Evolutionary conservation across 2,797 vertebrate genomes (phyloP), one percentile per base, ranked within the genome.

Genomic region (Sebastes kiyomatsui): DNA sequence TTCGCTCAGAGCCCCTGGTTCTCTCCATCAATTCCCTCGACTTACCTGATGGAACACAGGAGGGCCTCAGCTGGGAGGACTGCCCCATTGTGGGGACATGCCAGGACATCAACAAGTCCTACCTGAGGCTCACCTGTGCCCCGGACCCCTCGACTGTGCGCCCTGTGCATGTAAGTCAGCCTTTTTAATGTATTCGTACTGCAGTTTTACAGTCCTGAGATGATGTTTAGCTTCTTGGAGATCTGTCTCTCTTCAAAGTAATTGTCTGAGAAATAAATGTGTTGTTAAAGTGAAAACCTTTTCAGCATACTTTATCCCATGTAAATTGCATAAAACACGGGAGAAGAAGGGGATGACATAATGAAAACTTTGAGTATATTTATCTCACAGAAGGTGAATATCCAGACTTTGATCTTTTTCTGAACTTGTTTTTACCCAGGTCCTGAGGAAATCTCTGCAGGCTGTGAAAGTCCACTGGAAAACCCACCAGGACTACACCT

Each of bases 71-170:
- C 91, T 99, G 98, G 98, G 97, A 98, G 61, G 97, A 98, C 79
- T 96, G 97, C 33, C 97, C 98, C 75, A 98, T 98, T 2, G 96
- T 98, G 38, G 98, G 98, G 49, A 97, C 97, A 12, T 97, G 97
- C 84, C 97, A 97, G 58, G 97, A 99, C 58, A 95, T 98, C 88
- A 97, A 97, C 56, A 99, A 99, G 81, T 92, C 87, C 88, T 99
- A 99, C 91, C 93, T 99, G 74, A 97, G 97, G 13, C 96, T 99
- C 69, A 99, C 98, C 69, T 97, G 97, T 4, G 97, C 97, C 60
- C 97, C 97, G 0, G 97, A 99, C 87, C 96, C 98, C 0, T 94
- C 96, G 42, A 98, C 97, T 1, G 97, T 99, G 68, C 96, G 97
- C 73, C 97, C 97, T 1, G 96, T 98, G 8, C 72, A 92, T 75